Evolutionary conservation across 1,140 invertebrate genomes (phyloP).

Genomic region (Batillaria attramentaria): DNA sequence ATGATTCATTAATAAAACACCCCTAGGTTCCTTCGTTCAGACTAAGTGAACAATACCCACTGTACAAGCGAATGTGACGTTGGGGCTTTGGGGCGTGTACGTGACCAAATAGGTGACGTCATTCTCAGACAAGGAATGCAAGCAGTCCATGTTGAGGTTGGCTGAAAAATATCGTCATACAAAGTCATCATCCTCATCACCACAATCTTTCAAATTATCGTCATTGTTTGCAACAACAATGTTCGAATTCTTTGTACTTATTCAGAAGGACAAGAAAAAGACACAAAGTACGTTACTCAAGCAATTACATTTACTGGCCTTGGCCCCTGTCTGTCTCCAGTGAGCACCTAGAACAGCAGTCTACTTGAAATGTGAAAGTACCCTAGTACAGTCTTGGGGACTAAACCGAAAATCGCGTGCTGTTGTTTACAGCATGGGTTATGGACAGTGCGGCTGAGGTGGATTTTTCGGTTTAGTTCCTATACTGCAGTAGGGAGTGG

Average conservation of each 20-base stretch:
- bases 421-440: no score
- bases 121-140: neutral
- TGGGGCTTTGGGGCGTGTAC: neutral
- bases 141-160: conserved; percentile 8
- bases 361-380: no score
- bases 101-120: conserved; percentile 15
- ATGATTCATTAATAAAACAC: neutral
- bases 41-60: neutral
- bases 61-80: conserved; percentile 1
- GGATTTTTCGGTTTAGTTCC: no score
- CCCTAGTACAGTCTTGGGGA: no score
- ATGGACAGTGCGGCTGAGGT: no score
- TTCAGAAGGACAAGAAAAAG: neutral
- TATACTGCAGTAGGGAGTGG: no score
- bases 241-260: neutral
- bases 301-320: neutral
- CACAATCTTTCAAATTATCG: neutral
- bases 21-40: no score
- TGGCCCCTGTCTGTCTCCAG: no score
- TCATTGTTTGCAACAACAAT: neutral
- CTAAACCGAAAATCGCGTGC: no score
- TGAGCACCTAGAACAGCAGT: no score
- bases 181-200: neutral
- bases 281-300: neutral
- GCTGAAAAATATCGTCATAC: neutral